Conservation (phyloP, 64 coral and sea anemone species). For the Montipora capricornis region DNA sequence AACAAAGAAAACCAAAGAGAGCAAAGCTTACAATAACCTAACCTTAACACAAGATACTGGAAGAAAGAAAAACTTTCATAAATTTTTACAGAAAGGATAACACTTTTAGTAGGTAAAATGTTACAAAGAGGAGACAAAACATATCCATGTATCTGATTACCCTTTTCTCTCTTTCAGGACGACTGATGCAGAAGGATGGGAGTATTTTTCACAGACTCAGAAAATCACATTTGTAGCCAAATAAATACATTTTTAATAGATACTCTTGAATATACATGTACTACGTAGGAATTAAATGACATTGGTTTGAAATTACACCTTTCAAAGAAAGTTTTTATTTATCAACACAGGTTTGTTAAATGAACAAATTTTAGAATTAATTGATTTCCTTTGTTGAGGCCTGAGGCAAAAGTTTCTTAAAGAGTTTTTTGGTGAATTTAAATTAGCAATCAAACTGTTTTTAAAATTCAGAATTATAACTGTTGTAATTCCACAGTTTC, state of each 20-base stretch:
- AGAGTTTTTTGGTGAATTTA: neutral
- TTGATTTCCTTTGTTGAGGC: neutral
- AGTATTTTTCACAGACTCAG: neutral
- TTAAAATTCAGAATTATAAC: too few relatives aligned
- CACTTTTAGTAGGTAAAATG: too few relatives aligned
- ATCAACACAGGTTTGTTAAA: neutral
- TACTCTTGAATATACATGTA: neutral
- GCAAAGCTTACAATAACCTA: too few relatives aligned
- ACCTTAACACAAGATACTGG: too few relatives aligned
- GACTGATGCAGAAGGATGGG: neutral
- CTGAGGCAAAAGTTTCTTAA: neutral
- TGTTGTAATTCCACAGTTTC: too few relatives aligned
- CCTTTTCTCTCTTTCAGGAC: slow-evolving; percentile 23
- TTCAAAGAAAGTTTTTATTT: neutral
- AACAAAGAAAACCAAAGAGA: too few relatives aligned
- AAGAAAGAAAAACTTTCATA: too few relatives aligned
- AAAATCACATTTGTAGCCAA: neutral
- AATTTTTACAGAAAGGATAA: too few relatives aligned
- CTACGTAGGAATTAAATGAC: neutral
- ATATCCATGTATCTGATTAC: too few relatives aligned
- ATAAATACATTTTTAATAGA: neutral
- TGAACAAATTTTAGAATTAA: neutral
- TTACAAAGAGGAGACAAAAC: too few relatives aligned
- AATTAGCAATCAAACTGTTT: too few relatives aligned
- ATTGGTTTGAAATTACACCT: neutral